Conservation (phyloP, 2,888 invertebrate genomes). For the Euzetes globulus region DNA sequence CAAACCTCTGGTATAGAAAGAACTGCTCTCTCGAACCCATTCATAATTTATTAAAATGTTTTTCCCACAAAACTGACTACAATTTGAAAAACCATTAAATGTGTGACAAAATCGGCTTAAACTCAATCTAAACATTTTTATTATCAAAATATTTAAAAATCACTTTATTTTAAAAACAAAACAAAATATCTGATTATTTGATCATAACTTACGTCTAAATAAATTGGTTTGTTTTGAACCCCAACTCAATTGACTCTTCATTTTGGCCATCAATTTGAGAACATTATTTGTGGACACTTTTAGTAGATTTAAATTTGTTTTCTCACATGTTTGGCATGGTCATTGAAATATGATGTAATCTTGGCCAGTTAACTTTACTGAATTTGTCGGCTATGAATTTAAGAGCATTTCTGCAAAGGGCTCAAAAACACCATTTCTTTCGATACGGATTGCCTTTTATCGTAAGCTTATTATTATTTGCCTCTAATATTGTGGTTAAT, state of each 20-base stretch:
- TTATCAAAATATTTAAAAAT: no score
- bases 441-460: constrained; percentile 35
- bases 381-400: background rate
- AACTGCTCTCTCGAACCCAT: background rate
- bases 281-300: no score
- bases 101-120: background rate
- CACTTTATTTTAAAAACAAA: no score
- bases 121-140: background rate
- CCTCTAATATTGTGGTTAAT: no score
- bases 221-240: background rate
- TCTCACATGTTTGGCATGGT: no score
- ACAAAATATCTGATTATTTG: background rate
- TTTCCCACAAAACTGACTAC: background rate
- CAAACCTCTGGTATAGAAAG: constrained; percentile 23
- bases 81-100: background rate
- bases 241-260: background rate
- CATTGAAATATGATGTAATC: no score
- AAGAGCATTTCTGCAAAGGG: background rate
- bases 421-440: background rate
- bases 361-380: no score
- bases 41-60: background rate
- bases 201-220: background rate
- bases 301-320: no score
- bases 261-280: no score
- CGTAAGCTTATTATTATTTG: constrained; percentile 1